A percentile compares a stretch with the other conserved stretches of the same genome.
phyloP scores from a whole-genome alignment of 2,113 vertebrate genomes.

The Chlorodrepanis virens region DNA sequence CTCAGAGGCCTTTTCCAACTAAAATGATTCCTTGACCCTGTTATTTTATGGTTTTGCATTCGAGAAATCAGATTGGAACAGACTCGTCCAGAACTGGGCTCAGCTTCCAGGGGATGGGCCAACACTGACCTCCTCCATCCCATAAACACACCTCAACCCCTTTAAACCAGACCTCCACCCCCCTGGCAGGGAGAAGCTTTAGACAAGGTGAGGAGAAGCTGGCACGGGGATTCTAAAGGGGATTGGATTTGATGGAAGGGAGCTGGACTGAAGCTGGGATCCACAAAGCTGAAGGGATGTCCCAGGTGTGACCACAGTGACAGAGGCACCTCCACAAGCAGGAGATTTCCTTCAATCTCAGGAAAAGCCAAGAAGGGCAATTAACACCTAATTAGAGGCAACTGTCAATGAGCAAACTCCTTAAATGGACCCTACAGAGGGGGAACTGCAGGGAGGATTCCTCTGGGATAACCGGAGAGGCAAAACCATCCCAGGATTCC shows the following conservation, averaged over 20 bases:
- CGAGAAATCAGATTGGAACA: neutral
- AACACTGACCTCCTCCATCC: neutral
- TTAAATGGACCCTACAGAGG: neutral
- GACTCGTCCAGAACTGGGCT: neutral
- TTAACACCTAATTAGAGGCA: neutral
- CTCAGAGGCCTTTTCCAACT: neutral
- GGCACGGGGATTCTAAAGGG: neutral
- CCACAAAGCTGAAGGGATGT: neutral
- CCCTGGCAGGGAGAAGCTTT: neutral
- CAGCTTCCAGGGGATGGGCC: neutral
- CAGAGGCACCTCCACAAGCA: neutral
- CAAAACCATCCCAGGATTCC: rapidly evolving
- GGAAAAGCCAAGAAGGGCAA: neutral
- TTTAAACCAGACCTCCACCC: rapidly evolving
- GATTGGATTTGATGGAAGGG: neutral
- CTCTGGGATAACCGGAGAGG: neutral
- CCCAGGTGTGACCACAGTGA: rapidly evolving
- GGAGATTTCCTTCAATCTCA: too few species aligned
- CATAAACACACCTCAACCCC: neutral
- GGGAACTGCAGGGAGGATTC: neutral
- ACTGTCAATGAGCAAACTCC: neutral
- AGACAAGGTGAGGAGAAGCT: neutral
- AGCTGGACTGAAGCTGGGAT: neutral
- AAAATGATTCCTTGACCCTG: neutral
- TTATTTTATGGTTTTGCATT: neutral